Percentiles rank a stretch among this genome's conserved stretches.
phyloP scores from a whole-genome alignment of 2,797 vertebrate genomes.

The Enteromius radiatus region DNA sequence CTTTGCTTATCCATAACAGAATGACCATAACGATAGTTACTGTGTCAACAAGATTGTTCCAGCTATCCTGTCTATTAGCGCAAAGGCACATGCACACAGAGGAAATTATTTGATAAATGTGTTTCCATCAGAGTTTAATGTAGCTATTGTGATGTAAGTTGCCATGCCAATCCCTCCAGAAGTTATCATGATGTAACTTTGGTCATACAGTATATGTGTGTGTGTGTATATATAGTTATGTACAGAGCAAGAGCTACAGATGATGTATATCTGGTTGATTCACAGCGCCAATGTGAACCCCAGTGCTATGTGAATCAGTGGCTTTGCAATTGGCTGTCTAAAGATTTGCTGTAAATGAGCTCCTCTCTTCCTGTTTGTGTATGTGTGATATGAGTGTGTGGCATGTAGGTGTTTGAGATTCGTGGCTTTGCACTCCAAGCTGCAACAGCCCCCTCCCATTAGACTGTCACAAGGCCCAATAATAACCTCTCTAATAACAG shows the following conservation, averaged over 20 bases:
- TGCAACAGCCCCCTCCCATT: constrained; percentile 61
- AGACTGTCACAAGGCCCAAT: constrained; percentile 61
- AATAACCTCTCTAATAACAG: constrained; percentile 67
- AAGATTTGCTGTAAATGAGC: constrained; percentile 56
- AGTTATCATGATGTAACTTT: not conserved
- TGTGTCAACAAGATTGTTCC: too few relatives aligned
- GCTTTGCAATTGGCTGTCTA: constrained; percentile 19
- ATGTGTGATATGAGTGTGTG: constrained; percentile 30
- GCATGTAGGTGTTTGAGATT: constrained; percentile 51
- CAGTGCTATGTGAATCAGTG: constrained; percentile 42
- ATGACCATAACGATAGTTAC: too few relatives aligned
- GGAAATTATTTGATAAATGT: too few relatives aligned
- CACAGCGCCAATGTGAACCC: constrained; percentile 19
- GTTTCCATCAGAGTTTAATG: too few relatives aligned
- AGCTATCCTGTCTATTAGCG: too few relatives aligned
- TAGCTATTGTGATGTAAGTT: too few relatives aligned
- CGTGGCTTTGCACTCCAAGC: constrained; percentile 56
- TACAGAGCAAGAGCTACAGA: not conserved
- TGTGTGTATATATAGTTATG: not conserved
- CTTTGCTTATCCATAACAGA: too few relatives aligned
- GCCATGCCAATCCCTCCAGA: too few relatives aligned
- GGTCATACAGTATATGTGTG: not conserved
- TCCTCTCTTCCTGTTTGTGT: constrained; percentile 48
- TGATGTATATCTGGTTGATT: constrained; percentile 12
- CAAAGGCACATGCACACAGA: too few relatives aligned